Conservation (phyloP, 2,797 vertebrate genomes). For the Myoxocephalus aenaeus region DNA sequence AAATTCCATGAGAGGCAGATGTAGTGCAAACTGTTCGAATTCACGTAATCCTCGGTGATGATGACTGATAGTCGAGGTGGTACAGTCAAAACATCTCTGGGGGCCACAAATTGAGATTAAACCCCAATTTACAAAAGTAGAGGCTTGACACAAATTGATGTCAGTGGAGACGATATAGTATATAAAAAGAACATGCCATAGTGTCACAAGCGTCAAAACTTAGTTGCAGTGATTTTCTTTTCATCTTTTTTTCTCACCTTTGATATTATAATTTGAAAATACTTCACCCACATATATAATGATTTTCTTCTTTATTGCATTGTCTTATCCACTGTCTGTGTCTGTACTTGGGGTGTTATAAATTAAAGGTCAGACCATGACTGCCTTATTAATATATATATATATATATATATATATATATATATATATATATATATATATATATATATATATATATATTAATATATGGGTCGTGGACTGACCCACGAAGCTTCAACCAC, state of each 20-base stretch:
- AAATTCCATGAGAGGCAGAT: conserved; percentile 49
- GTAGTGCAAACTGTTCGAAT: conserved; percentile 53
- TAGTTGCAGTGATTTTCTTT: background rate
- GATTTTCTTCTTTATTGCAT: conserved; percentile 1
- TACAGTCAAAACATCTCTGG: conserved; percentile 37
- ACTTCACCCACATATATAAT: background rate
- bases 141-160: conserved; percentile 16
- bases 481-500: too few species aligned
- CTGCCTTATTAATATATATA: conserved; percentile 1
- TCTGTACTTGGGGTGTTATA: background rate
- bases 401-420: background rate
- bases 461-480: too few species aligned
- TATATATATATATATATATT: too few species aligned
- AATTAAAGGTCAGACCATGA: conserved; percentile 15
- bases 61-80: conserved; percentile 48
- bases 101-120: conserved; percentile 50
- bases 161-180: conserved; percentile 13
- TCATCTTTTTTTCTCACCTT: background rate
- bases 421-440: background rate
- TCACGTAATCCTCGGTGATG: conserved; percentile 57
- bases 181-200: conserved; percentile 9
- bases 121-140: conserved; percentile 25
- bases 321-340: conserved; percentile 10
- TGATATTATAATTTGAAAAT: conserved; percentile 20
- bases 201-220: conserved; percentile 13